phyloP scores from a whole-genome alignment of 2,113 vertebrate species.

The Nycticryphes semicollaris region DNA sequence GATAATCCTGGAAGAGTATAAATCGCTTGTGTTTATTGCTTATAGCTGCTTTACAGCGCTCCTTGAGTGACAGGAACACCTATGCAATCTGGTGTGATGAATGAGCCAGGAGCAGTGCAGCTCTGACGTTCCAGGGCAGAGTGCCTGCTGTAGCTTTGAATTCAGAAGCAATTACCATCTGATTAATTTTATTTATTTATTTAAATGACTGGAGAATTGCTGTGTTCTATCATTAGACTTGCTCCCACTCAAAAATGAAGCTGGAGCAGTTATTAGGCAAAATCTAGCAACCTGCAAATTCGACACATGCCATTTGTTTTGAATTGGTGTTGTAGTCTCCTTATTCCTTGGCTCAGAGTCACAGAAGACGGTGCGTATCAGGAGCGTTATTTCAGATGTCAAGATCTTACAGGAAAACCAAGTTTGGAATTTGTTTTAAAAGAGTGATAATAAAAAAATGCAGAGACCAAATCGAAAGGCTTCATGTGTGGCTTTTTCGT shows the following conservation, averaged over 20 bases:
- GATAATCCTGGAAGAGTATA: conserved; percentile 44
- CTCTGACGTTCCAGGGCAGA: conserved; percentile 1
- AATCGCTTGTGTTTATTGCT: conserved; percentile 57
- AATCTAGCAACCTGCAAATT: conserved; percentile 42
- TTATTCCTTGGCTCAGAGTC: conserved; percentile 30
- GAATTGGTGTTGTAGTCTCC: not conserved
- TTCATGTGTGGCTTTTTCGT: conserved; percentile 6
- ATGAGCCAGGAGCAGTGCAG: conserved; percentile 46
- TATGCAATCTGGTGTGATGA: conserved; percentile 62
- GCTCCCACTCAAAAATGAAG: conserved; percentile 41
- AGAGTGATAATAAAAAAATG: not conserved
- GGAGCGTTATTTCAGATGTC: conserved; percentile 12
- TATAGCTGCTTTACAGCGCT: conserved; percentile 21
- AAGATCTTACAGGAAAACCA: conserved; percentile 20
- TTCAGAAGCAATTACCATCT: conserved; percentile 49
- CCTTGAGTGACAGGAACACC: conserved; percentile 59
- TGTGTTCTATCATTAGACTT: conserved; percentile 38
- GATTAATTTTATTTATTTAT: conserved; percentile 60
- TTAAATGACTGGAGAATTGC: conserved; percentile 34
- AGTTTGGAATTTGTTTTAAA: conserved; percentile 47
- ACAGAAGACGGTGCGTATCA: not conserved
- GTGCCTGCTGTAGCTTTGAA: conserved; percentile 35
- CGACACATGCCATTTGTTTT: conserved; percentile 59
- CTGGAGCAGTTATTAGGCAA: conserved; percentile 34
- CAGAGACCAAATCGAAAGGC: not conserved